phyloP scores from a whole-genome alignment of 92 coral and sea anemone species.

The Umimayanthus kanabou region DNA sequence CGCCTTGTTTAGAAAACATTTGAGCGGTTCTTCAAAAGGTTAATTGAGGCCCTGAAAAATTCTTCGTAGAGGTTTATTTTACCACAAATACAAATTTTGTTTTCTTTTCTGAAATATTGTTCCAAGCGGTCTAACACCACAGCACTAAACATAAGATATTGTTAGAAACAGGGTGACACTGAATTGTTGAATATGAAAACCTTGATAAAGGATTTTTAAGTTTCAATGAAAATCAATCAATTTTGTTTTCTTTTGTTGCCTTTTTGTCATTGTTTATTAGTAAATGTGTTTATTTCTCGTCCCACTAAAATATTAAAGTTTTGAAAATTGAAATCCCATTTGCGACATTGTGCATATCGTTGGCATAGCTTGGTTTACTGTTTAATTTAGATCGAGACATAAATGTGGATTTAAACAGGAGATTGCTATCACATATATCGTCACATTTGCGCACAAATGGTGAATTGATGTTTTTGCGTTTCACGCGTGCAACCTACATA shows the following conservation, averaged over 20 bases:
- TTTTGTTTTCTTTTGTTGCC: neutral
- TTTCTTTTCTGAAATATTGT: neutral
- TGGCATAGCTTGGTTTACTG: neutral
- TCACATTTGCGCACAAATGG: neutral
- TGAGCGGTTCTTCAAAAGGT: slow-evolving; percentile 12
- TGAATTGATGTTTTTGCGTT: neutral
- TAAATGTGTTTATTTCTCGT: neutral
- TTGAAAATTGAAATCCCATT: neutral
- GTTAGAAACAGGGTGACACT: too few species aligned
- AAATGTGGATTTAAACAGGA: neutral
- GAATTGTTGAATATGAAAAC: neutral
- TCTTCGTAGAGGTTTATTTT: neutral
- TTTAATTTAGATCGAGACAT: neutral
- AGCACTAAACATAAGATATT: too few species aligned
- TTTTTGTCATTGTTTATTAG: neutral
- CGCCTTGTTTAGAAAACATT: neutral
- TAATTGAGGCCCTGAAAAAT: neutral
- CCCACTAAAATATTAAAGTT: neutral
- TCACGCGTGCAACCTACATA: neutral
- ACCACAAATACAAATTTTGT: neutral
- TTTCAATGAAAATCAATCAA: neutral
- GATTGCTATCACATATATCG: neutral
- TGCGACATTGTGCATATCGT: neutral
- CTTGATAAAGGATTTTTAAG: neutral
- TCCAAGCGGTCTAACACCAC: neutral